Base-by-base conservation (phyloP, 1,140 invertebrate genomes). In the Drosophila varians region DNA sequence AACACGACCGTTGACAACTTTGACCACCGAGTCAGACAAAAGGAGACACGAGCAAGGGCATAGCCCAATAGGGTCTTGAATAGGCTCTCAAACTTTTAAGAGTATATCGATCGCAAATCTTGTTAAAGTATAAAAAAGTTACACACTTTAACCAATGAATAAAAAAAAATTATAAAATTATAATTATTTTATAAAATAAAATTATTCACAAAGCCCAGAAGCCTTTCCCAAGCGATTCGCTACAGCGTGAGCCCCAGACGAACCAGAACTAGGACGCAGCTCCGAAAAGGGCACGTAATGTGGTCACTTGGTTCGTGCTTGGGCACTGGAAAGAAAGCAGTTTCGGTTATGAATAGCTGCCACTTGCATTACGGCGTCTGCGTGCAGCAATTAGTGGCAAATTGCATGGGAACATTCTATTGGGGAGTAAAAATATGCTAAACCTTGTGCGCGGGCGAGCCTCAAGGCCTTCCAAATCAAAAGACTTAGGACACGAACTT, bases 361-460 rank as follows among this genome's bases (percentile, higher is more conserved):
- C 36, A 48, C 52, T 71, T 64, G 42, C 28, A 68, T 19, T 55
- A 36, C 60, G 49, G 51, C 5, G 62, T 48, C 64, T 86, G 80
- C 82, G 82, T 86, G 82, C 77, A 77, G 73, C 80, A 86, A 86
- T 87, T 87, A 86, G 80, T 74, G 69, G 77, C 51, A 86, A 87
- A 86, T 86, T 86, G 82, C 82, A 77, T 86, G 82, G 82, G 82
- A 86, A 86, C 68, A 87, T 87, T 87, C 64, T 83, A 82, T 73
- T 38, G 61, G 70, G 25, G 14, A 7, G 36, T 16, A 16, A 38
- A 16, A 87, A 82, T 82, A 86, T 87, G 82, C 82, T n/a, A n/a
- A 87, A 62, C 53, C 23, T 61, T 46, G 42, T 61, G 76, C 60
- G 61, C 72, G 72, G 76, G 76, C 46, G 61, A 53, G 55, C 58